Base-by-base conservation (phyloP, 2,888 invertebrate genomes). In the Allygus modestus region DNA sequence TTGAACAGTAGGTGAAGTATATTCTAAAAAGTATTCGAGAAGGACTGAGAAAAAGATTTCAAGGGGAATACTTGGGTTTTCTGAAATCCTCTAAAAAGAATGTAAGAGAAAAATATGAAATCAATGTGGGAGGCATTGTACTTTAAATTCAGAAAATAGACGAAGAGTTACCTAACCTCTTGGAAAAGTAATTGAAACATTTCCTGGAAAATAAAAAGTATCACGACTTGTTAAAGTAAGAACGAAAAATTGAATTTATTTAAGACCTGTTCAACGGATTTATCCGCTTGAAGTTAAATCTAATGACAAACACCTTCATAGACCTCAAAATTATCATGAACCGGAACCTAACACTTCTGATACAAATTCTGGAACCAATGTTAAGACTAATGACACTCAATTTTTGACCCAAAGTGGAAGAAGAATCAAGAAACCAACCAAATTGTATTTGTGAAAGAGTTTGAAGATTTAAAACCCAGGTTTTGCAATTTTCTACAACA, bases 41-140 rank as follows among this genome's bases (percentile, higher is more conserved):
- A 20, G 41, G 73, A 5, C 4, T 73, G n/a, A 73, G 31, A 33
- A 9, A 2, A 4, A 71, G 71, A n/a, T 71, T 71, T 33, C 11
- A 33, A 17, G 31, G 31, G 33, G 71, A 71, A n/a, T 71, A 28
- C 17, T 20, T 71, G 1, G 31, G 71, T n/a, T 71, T 71, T 71
- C n/a, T 71, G 11, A 33, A 33, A 33, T 71, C 71, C 1, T 17
- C 1, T 4, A 31, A 31, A 31, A 54, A 79, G 17, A 26, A 28
- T 46, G 15, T 2, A 5, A n/a, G 15, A 2, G 23, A 54, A 9
- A 23, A 54, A 54, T 54, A 20, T 54, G 17, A 20, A 54, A 23
- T 54, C 2, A 4, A 54, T 2, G 23, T 54, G n/a, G 54, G 54
- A 9, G 54, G 15, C 20, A 26, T 28, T 15, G 65, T 20, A n/a